phyloP scores from a whole-genome alignment of 2,113 vertebrate species.

The Microtus pennsylvanicus region DNA sequence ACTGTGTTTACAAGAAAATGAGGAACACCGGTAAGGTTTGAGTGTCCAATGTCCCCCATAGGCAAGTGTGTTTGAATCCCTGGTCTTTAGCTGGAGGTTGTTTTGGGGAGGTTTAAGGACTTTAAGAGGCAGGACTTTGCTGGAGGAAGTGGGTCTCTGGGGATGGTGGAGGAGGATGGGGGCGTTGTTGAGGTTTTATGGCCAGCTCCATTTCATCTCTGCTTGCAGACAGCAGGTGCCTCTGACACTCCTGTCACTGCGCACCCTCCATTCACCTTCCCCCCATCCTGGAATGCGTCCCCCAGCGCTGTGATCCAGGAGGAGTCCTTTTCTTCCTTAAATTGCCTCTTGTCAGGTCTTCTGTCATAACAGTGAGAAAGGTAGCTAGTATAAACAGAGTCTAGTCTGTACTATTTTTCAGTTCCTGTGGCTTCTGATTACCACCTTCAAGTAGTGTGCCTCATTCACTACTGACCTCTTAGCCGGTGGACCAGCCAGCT shows the following conservation, averaged over 20 bases:
- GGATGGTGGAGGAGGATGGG: not conserved
- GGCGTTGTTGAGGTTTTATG: not conserved
- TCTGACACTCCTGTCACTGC: not conserved
- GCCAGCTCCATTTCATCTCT: not conserved
- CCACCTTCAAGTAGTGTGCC: not conserved
- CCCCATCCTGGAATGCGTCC: not conserved
- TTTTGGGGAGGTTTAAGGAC: not conserved
- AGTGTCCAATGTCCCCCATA: too few relatives aligned
- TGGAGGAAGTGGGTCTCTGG: not conserved
- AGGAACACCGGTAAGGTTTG: not conserved
- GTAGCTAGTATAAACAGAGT: not conserved
- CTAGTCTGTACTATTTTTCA: not conserved
- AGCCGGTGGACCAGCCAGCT: not conserved
- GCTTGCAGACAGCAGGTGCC: not conserved
- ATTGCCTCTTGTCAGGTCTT: not conserved
- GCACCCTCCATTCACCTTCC: not conserved
- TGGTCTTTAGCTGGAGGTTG: not conserved
- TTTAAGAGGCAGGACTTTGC: not conserved
- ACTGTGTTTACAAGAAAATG: slow-evolving; percentile 12
- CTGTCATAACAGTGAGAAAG: not conserved
- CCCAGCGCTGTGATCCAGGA: not conserved
- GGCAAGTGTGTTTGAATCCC: not conserved
- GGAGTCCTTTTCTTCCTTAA: not conserved
- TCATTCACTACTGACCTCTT: not conserved
- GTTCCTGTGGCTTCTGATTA: not conserved